phyloP scores from a whole-genome alignment of 2,888 invertebrate species.

The Elgonia sp. region DNA sequence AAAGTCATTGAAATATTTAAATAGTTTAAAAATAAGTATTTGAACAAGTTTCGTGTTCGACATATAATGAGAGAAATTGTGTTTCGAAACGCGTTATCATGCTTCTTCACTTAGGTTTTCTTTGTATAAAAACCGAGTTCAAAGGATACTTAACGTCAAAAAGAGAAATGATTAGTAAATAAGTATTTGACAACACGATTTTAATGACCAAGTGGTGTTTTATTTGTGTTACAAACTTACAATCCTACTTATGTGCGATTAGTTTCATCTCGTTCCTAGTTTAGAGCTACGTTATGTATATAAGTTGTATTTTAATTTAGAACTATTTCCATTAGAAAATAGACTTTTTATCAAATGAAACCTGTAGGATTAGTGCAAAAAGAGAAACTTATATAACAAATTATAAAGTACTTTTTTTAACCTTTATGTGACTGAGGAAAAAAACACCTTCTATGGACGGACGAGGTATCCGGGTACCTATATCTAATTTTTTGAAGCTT shows the following conservation, averaged over 20 bases:
- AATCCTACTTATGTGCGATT: constrained; percentile 52
- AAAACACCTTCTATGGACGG: no score
- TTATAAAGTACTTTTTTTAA: constrained; percentile 45
- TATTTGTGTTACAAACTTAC: constrained; percentile 53
- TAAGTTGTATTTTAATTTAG: constrained; percentile 34
- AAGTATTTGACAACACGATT: constrained; percentile 54
- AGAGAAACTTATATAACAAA: constrained; percentile 38
- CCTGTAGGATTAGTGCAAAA: constrained; percentile 29
- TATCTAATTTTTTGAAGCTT: no score
- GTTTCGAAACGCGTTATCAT: constrained; percentile 48
- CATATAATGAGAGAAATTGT: constrained; percentile 25
- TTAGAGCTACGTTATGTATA: constrained; percentile 54
- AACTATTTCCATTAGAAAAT: constrained; percentile 56
- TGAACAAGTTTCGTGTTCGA: constrained; percentile 30
- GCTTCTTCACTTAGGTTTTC: constrained; percentile 44
- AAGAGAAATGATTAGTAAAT: constrained; percentile 48
- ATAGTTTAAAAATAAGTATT: constrained; percentile 49
- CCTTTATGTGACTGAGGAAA: no score
- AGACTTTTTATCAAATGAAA: constrained; percentile 59
- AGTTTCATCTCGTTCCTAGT: constrained; percentile 59
- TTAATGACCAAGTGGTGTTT: constrained; percentile 22
- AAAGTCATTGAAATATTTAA: constrained; percentile 66
- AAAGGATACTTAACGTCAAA: constrained; percentile 71
- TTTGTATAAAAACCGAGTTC: constrained; percentile 57
- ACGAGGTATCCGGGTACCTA: no score